Evolutionary conservation across 2,888 invertebrate genomes (phyloP).

Genomic region (Harpagoxenus sublaevis): DNA sequence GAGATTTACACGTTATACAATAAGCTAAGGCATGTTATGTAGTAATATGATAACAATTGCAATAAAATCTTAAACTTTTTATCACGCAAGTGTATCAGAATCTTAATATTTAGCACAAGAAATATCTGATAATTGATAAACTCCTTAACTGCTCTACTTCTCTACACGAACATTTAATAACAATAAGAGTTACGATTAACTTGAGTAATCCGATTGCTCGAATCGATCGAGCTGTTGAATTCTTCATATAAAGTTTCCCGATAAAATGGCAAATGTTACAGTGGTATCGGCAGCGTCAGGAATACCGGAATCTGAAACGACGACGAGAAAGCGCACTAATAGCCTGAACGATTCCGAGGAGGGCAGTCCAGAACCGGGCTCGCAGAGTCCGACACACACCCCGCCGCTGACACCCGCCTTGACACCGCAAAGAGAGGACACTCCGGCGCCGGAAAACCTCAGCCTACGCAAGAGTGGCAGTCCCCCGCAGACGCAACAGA

Average conservation of each 20-base stretch:
- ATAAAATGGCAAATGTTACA: constrained; percentile 23
- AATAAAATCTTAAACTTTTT: not conserved
- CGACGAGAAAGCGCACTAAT: constrained; percentile 78
- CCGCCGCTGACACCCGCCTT: constrained; percentile 82
- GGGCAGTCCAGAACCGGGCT: constrained; percentile 81
- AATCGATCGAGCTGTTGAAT: not conserved
- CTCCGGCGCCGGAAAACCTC: constrained; percentile 92
- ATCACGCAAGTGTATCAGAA: not conserved
- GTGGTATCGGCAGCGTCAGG: constrained; percentile 65
- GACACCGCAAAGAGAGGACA: constrained; percentile 82
- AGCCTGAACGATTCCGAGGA: constrained; percentile 84
- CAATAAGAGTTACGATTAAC: not conserved
- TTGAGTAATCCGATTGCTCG: not conserved
- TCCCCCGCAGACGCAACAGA: constrained; percentile 83
- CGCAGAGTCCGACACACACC: constrained; percentile 83
- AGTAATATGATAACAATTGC: not conserved
- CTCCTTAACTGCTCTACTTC: not conserved
- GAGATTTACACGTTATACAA: not conserved
- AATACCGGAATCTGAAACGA: constrained; percentile 70
- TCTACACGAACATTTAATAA: not conserved
- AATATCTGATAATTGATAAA: not conserved
- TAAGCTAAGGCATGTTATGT: not conserved
- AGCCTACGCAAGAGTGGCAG: constrained; percentile 90
- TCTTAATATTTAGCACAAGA: not conserved
- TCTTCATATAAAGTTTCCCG: constrained; percentile 6